A percentile compares a stretch with the other conserved stretches of the same genome.
Conservation (phyloP, 2,113 vertebrate genomes). For the Marmota monax region DNA sequence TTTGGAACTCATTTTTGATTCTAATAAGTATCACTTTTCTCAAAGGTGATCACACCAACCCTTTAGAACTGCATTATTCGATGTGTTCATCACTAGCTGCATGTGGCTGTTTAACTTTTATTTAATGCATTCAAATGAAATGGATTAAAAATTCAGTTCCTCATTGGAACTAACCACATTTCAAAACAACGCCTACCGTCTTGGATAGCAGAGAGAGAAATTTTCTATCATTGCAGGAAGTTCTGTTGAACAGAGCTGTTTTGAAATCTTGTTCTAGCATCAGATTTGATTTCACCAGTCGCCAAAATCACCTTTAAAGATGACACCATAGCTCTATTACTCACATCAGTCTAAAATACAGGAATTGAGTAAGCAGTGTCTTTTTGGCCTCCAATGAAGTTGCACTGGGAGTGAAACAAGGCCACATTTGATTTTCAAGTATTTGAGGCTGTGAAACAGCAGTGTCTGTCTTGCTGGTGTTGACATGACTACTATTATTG, state of each 20-base stretch:
- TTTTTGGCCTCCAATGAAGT: neutral
- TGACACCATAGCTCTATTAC: neutral
- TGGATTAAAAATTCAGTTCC: neutral
- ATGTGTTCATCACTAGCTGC: neutral
- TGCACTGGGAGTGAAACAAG: neutral
- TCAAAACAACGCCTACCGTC: neutral
- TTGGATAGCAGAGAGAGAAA: neutral
- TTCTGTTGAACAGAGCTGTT: neutral
- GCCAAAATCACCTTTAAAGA: neutral
- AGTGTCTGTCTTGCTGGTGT: neutral
- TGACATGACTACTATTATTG: neutral
- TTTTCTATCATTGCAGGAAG: neutral
- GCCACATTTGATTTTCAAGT: neutral
- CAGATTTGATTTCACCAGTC: neutral
- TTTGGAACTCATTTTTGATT: neutral
- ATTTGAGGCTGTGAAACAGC: neutral
- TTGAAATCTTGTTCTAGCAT: neutral
- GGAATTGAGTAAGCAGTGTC: too few species aligned
- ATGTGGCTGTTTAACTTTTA: neutral
- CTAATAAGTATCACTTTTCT: neutral
- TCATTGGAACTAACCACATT: neutral
- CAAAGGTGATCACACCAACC: neutral
- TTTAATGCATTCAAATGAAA: neutral
- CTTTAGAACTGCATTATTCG: neutral
- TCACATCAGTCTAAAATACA: neutral